A percentile compares a stretch with the other conserved stretches of the same genome.
Evolutionary conservation across 2,113 vertebrate species (phyloP).

Genomic region (Indri indri): DNA sequence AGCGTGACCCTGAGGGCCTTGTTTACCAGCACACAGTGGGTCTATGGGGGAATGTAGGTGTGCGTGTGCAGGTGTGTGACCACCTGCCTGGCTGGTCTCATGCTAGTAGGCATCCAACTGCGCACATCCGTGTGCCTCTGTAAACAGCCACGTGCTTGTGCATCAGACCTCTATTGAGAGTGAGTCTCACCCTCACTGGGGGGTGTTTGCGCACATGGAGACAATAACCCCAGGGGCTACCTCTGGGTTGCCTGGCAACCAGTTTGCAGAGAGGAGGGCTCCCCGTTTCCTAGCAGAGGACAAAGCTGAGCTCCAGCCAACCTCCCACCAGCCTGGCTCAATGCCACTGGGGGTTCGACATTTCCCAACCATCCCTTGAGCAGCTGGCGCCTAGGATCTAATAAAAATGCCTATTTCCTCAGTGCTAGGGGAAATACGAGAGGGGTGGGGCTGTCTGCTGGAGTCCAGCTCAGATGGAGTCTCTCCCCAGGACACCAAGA

Average conservation of each 20-base stretch:
- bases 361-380: not conserved
- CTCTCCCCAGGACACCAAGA: not conserved
- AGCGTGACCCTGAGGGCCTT: too few species aligned
- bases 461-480: not conserved
- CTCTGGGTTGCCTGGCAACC: not conserved
- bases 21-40: not conserved
- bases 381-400: not conserved
- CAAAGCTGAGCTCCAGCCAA: not conserved
- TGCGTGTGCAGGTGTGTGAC: not conserved
- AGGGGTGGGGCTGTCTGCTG: not conserved
- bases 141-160: too few species aligned
- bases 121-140: not conserved
- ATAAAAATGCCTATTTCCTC: not conserved
- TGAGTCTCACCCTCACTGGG: not conserved
- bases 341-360: not conserved
- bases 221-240: not conserved
- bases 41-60: too few species aligned
- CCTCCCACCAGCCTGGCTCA: not conserved
- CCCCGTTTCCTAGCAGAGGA: not conserved
- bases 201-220: not conserved
- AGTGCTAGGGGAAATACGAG: not conserved
- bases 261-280: not conserved
- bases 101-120: not conserved
- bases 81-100: not conserved
- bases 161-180: fast-evolving